Base-by-base conservation (phyloP, 2,888 invertebrate genomes). In the Macropis europaea region DNA sequence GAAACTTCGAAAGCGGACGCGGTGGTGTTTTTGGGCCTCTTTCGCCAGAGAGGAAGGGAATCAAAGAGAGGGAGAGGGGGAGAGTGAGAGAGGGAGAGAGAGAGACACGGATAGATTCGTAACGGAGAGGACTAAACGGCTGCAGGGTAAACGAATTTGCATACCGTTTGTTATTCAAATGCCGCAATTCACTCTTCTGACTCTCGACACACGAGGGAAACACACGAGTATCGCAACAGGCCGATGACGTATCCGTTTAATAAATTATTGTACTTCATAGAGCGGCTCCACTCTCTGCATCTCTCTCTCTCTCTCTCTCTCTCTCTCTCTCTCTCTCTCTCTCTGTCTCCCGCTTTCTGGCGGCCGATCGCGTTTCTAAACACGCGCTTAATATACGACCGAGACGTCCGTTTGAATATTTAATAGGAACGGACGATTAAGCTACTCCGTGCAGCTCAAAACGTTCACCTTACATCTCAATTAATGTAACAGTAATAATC, bases 101-200 rank as follows among this genome's bases (percentile, higher is more conserved):
- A 7, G 7, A 52, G 45, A 48, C 38, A 30, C 34, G 53, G 56
- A 71, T 57, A 71, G 66, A 61, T 61, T 52, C 52, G 67, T 57
- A 40, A n/a, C n/a, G 57, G 50, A 48, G 61, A 50, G 68, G 48
- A 30, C 62, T 50, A 77, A 61, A 70, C 73, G 70, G 61, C 70
- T 57, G 42, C 63, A 69, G 77, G 67, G 53, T 56, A 52, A 64
- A 59, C 53, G 80, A 86, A 89, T 89, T 88, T 86, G 79, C 88
- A 89, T 89, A 80, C 86, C 84, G 88, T 89, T 89, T 88, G 87
- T 88, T 89, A 89, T 88, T 89, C 88, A 89, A 89, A 89, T 89
- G 82, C 72, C 73, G 75, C 77, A 76, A 86, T 86, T 86, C 81
- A 84, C 82, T 85, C 85, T 82, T 84, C 78, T 77, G 84, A 85